These are phyloP conservation scores for Choristoneura rosaceana DNA, from an alignment of 2,888 invertebrate species.

Conservation along the genomic window DNA sequence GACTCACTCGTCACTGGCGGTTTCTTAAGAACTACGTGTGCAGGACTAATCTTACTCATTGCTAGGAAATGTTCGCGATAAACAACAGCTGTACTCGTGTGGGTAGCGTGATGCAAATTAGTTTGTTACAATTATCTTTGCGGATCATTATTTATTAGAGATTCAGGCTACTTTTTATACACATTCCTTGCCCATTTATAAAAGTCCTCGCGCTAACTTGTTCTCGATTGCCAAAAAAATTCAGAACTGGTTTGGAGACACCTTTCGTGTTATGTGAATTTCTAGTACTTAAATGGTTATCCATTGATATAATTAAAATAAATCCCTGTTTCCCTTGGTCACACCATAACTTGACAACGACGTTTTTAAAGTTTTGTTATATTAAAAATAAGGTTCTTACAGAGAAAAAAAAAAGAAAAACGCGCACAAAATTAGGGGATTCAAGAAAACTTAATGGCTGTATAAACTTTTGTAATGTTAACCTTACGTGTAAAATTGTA, in stretches of 20 bases:
- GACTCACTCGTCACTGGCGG: constrained; percentile 68
- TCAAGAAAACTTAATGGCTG: too few species aligned
- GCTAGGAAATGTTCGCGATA: constrained; percentile 63
- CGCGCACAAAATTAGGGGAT: too few species aligned
- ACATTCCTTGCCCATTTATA: constrained; percentile 27
- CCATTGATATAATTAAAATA: too few species aligned
- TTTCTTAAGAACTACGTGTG: constrained; percentile 59
- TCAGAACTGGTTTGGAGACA: constrained; percentile 3
- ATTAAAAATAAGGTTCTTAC: too few species aligned
- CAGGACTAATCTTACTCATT: constrained; percentile 62
- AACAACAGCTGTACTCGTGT: constrained; percentile 69
- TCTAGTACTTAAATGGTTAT: background rate
- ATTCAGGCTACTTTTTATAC: constrained; percentile 26
- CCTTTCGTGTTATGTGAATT: background rate
- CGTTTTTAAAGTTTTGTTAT: too few species aligned
- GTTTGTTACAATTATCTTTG: constrained; percentile 54
- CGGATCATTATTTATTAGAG: constrained; percentile 30
- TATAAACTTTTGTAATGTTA: too few species aligned
- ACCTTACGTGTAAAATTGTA: too few species aligned
- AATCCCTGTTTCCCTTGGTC: too few species aligned
- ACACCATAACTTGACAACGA: too few species aligned
- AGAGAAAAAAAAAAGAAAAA: too few species aligned
- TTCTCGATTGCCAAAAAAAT: background rate
- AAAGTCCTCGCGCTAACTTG: background rate
- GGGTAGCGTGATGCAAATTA: constrained; percentile 66